Conservation (phyloP, 2,888 invertebrate genomes). For the Sthenelais limicola region DNA sequence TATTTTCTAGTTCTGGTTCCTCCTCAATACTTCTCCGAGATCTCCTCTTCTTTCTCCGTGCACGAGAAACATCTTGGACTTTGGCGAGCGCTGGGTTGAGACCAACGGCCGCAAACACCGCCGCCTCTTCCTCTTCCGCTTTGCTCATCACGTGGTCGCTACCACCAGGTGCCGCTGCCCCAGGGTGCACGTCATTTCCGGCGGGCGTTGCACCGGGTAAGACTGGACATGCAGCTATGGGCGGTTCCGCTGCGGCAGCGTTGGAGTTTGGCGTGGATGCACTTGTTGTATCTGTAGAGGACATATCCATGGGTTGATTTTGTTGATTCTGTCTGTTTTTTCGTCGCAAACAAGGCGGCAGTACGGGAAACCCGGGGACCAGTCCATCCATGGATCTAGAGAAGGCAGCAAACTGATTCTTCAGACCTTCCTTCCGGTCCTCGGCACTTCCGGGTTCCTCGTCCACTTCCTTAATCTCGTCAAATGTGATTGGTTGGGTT, state of each 20-base stretch:
- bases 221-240: neutral
- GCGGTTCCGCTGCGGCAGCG: neutral
- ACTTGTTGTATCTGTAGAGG: neutral
- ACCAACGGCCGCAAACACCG: conserved; percentile 16
- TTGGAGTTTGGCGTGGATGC: neutral
- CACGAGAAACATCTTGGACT: conserved; percentile 25
- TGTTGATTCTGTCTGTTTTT: neutral
- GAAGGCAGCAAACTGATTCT: conserved; percentile 66
- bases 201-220: neutral
- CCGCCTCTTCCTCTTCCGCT: neutral
- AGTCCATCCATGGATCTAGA: conserved; percentile 70
- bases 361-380: conserved; percentile 53
- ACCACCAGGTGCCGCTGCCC: neutral
- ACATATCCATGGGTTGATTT: too few relatives aligned
- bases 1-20: conserved; percentile 36
- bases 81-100: conserved; percentile 15
- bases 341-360: neutral
- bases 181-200: neutral
- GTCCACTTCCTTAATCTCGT: conserved; percentile 84
- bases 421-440: conserved; percentile 61
- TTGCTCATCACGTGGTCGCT: neutral
- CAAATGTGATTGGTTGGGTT: conserved; percentile 83
- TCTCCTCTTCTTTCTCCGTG: conserved; percentile 34
- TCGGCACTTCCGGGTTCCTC: conserved; percentile 76
- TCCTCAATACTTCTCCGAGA: conserved; percentile 36